These are phyloP conservation scores for Lacanobia wlatinum DNA, from an alignment of 2,888 invertebrate species.

Conservation along the genomic window DNA sequence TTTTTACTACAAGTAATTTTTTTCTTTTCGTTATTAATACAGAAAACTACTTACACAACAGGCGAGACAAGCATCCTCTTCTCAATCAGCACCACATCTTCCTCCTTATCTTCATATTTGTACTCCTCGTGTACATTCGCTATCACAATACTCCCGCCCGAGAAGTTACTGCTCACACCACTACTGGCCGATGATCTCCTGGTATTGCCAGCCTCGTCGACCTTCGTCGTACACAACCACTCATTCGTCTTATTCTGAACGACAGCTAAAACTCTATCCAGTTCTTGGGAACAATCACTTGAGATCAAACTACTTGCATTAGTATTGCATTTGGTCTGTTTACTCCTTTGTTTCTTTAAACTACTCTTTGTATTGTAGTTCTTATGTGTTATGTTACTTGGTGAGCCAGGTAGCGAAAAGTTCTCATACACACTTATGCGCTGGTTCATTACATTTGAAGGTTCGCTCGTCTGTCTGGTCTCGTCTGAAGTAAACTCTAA, in stretches of 20 bases:
- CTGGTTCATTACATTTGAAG: constrained; percentile 65
- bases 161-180: constrained; percentile 85
- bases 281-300: constrained; percentile 71
- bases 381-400: constrained; percentile 80
- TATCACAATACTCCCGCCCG: constrained; percentile 86
- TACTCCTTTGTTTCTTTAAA: constrained; percentile 72
- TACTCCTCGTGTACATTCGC: constrained; percentile 93
- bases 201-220: constrained; percentile 77
- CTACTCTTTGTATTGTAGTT: constrained; percentile 84
- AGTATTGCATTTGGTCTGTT: constrained; percentile 44
- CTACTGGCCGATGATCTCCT: constrained; percentile 87
- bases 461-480: constrained; percentile 55
- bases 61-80: constrained; percentile 90
- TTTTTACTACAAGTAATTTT: too few relatives aligned
- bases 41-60: constrained; percentile 84
- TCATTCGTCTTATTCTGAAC: constrained; percentile 86
- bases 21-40: constrained; percentile 13
- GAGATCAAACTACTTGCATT: constrained; percentile 67
- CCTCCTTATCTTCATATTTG: constrained; percentile 93
- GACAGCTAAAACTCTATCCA: constrained; percentile 82
- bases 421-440: constrained; percentile 83
- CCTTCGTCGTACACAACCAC: constrained; percentile 77
- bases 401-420: constrained; percentile 86
- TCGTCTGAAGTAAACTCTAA: constrained; percentile 76
- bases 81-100: constrained; percentile 93